Conservation (phyloP, 1,140 invertebrate genomes). For the Drosophila aff. region DNA sequence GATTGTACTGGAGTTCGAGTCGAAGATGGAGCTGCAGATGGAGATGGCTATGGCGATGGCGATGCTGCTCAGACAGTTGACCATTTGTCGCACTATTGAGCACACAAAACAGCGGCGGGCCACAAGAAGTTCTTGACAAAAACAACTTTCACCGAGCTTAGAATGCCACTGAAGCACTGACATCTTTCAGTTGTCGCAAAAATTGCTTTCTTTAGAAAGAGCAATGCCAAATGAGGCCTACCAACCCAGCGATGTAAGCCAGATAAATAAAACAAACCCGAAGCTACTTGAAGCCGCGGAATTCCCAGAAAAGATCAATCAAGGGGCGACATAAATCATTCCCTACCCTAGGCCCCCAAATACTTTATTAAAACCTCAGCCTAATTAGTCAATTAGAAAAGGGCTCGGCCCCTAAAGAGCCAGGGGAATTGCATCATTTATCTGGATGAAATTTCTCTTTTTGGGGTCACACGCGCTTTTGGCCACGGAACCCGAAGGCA, state of each 20-base stretch:
- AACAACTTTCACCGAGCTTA: conserved; percentile 81
- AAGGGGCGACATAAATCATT: conserved; percentile 41
- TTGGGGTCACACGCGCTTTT: conserved; percentile 69
- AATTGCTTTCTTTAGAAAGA: conserved; percentile 62
- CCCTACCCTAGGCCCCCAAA: conserved; percentile 34
- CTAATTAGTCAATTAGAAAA: conserved; percentile 67
- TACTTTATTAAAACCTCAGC: conserved; percentile 33
- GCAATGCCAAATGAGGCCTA: conserved; percentile 54
- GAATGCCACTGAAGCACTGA: conserved; percentile 63
- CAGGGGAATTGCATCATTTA: conserved; percentile 72
- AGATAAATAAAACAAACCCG: conserved; percentile 46
- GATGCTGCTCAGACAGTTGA: conserved; percentile 44
- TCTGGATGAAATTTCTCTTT: conserved; percentile 73
- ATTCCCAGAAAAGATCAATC: conserved; percentile 33
- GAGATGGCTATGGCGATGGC: conserved; percentile 22
- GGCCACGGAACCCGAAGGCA: conserved; percentile 39
- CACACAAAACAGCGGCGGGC: conserved; percentile 45
- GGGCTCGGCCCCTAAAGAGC: conserved; percentile 18
- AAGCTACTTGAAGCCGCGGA: conserved; percentile 7
- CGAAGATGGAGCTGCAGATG: neutral
- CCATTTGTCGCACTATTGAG: conserved; percentile 76
- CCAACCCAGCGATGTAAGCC: conserved; percentile 39
- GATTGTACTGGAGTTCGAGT: conserved; percentile 1
- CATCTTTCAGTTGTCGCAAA: conserved; percentile 69
- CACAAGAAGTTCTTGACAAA: conserved; percentile 71